These are phyloP conservation scores for Proctacanthus coquilletti DNA, from an alignment of 1,140 invertebrate genomes.

Conservation along the genomic window DNA sequence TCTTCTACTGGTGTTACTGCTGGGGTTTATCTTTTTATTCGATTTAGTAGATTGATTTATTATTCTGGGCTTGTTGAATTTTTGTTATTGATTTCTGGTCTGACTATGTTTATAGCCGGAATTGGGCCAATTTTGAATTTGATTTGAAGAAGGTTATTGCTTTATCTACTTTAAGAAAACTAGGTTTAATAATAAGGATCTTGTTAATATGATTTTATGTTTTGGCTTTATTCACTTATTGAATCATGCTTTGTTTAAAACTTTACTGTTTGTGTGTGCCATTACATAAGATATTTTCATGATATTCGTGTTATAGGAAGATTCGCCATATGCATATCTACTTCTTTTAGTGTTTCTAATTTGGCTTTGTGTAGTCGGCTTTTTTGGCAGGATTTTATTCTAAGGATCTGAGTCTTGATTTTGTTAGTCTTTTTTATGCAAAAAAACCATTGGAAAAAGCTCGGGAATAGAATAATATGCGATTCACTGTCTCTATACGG, in stretches of 20 bases:
- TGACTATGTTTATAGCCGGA: conserved; percentile 45
- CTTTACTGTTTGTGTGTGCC: conserved; percentile 42
- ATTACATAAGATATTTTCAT: conserved; percentile 35
- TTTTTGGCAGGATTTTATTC: conserved; percentile 49
- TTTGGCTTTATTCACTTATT: conserved; percentile 41
- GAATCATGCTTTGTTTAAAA: conserved; percentile 43
- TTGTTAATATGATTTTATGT: conserved; percentile 31
- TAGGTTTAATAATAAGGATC: conserved; percentile 47
- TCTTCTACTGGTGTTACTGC: conserved; percentile 58
- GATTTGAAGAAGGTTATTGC: conserved; percentile 58
- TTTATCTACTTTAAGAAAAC: conserved; percentile 51
- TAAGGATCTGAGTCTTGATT: conserved; percentile 45
- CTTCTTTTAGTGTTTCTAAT: conserved; percentile 31
- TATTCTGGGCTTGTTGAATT: conserved; percentile 18
- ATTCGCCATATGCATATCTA: conserved; percentile 20
- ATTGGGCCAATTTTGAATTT: conserved; percentile 41
- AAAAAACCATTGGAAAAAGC: no score
- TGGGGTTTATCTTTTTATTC: conserved; percentile 55
- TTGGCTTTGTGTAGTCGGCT: conserved; percentile 36
- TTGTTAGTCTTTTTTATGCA: no score
- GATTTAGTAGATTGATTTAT: conserved; percentile 33
- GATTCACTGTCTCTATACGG: no score
- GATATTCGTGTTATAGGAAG: conserved; percentile 40
- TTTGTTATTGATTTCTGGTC: conserved; percentile 32
- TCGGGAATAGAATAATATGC: no score